These are phyloP conservation scores for Ammodytes dubius DNA, from an alignment of 2,113 vertebrate species.

Conservation along the genomic window DNA sequence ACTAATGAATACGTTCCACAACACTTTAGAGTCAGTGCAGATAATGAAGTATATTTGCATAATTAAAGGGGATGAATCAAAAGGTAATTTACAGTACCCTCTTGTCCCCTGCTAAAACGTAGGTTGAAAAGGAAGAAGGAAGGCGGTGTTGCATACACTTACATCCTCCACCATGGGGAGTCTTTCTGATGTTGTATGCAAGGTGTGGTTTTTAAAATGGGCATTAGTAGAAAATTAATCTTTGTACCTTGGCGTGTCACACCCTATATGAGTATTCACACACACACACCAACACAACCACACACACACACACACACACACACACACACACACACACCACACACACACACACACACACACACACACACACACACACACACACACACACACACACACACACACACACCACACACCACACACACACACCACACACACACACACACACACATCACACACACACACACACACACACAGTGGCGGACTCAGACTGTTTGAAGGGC, in stretches of 20 bases:
- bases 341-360: not conserved
- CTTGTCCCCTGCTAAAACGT: slow-evolving; percentile 61
- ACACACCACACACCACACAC: not conserved
- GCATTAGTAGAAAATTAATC: slow-evolving; percentile 66
- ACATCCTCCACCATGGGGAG: slow-evolving; percentile 52
- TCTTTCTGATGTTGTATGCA: slow-evolving; percentile 50
- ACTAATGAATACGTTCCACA: slow-evolving; percentile 74
- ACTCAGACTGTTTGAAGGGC: too few relatives aligned
- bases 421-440: not conserved
- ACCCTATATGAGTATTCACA: slow-evolving; percentile 40
- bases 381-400: not conserved
- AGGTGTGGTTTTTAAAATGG: slow-evolving; percentile 64
- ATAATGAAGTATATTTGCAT: slow-evolving; percentile 82
- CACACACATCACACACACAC: not conserved
- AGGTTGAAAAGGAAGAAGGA: slow-evolving; percentile 14
- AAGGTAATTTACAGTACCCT: slow-evolving; percentile 78
- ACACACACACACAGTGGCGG: too few relatives aligned
- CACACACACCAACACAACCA: not conserved
- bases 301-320: not conserved
- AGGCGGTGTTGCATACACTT: slow-evolving; percentile 51
- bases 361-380: not conserved
- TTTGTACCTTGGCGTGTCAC: slow-evolving; percentile 46
- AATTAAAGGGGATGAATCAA: slow-evolving; percentile 81
- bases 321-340: not conserved
- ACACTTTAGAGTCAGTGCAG: slow-evolving; percentile 69